phyloP scores from a whole-genome alignment of 2,888 invertebrate genomes.

The Protonemura montana region DNA sequence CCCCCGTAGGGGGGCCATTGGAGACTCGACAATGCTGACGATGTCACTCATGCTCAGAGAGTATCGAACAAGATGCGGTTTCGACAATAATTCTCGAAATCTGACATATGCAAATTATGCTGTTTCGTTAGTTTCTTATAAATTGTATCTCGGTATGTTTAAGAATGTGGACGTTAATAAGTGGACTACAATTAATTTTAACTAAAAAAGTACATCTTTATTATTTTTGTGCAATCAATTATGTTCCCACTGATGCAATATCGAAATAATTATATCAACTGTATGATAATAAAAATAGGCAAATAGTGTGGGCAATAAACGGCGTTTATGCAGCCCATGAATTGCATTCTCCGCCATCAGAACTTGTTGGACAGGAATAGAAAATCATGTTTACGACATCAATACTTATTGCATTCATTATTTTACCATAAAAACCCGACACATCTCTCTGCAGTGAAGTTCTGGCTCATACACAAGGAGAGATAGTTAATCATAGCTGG shows the following conservation, averaged over 20 bases:
- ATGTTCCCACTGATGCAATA: background rate
- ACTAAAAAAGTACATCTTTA: background rate
- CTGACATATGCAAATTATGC: conserved; percentile 37
- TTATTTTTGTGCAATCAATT: background rate
- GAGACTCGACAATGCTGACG: conserved; percentile 32
- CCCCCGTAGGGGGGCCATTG: conserved; percentile 30
- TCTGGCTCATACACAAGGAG: background rate
- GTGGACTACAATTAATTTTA: conserved; percentile 29
- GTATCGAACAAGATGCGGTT: conserved; percentile 29
- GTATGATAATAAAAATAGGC: background rate
- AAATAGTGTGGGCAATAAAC: background rate
- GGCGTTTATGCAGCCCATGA: background rate
- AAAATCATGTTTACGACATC: conserved; percentile 36
- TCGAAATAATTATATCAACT: background rate
- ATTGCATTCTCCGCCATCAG: background rate
- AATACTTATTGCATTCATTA: conserved; percentile 27
- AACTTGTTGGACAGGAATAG: conserved; percentile 33
- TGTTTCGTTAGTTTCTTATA: background rate
- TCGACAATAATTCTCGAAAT: conserved; percentile 37
- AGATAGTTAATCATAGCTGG: background rate
- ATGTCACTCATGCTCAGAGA: conserved; percentile 36
- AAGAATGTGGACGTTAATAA: conserved; percentile 28
- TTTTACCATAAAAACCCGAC: background rate
- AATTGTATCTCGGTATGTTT: background rate
- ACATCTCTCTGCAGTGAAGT: background rate